phyloP scores from a whole-genome alignment of 2,888 invertebrate genomes.

The Cheilosia vernalis region DNA sequence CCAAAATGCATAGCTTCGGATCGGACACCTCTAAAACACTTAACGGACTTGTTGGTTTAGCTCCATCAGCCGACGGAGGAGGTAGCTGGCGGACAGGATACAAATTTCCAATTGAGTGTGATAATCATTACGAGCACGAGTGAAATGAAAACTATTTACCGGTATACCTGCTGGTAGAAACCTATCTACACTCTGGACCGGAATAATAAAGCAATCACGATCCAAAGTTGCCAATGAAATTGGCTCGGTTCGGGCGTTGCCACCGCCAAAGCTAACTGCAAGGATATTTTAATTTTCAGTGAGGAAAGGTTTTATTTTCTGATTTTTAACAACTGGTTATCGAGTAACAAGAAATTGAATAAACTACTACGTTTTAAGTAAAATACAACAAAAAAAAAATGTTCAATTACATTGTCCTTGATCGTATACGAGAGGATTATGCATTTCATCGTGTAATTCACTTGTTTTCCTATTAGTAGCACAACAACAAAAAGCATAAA shows the following conservation, averaged over 20 bases:
- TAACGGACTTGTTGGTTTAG: constrained; percentile 84
- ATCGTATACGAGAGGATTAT: constrained; percentile 34
- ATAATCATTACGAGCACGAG: background rate
- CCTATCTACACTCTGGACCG: constrained; percentile 93
- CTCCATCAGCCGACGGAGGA: constrained; percentile 86
- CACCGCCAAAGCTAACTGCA: constrained; percentile 81
- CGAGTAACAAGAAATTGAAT: constrained; percentile 10
- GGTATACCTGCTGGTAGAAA: constrained; percentile 96
- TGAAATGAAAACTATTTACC: constrained; percentile 83
- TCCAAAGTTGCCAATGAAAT: constrained; percentile 92
- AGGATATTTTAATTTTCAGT: constrained; percentile 55
- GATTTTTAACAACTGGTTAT: constrained; percentile 26
- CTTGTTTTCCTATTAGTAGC: constrained; percentile 20
- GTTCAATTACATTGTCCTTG: constrained; percentile 38
- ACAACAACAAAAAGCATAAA: background rate
- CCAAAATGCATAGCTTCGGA: constrained; percentile 93
- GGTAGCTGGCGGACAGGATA: constrained; percentile 84
- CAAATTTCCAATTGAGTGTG: constrained; percentile 21
- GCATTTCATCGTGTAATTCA: constrained; percentile 35
- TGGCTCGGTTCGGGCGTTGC: constrained; percentile 85
- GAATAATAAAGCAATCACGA: constrained; percentile 96
- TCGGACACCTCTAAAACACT: constrained; percentile 93
- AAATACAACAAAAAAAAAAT: constrained; percentile 2
- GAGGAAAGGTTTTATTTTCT: background rate
- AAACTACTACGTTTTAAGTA: constrained; percentile 3